These are phyloP conservation scores for Myotis lucifugus DNA, from an alignment of 2,113 vertebrate species.

Conservation along the genomic window DNA sequence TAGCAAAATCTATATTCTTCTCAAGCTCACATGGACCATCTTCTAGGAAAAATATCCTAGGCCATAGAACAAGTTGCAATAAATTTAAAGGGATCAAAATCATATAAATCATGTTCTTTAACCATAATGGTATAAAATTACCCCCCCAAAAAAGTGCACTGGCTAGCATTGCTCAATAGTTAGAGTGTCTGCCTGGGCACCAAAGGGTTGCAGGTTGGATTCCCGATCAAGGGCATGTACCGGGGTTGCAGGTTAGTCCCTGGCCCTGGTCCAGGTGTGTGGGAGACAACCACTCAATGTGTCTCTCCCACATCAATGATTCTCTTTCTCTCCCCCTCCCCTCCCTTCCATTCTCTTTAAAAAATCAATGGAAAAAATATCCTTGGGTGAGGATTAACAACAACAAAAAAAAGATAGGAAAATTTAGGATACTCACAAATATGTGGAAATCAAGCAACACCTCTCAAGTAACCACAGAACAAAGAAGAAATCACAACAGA, in stretches of 20 bases:
- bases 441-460: neutral
- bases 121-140: neutral
- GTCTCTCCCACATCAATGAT: too few species aligned
- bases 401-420: neutral
- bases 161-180: too few species aligned
- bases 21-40: neutral
- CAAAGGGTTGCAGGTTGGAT: too few species aligned
- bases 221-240: too few species aligned
- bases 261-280: too few species aligned
- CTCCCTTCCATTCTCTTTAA: too few species aligned
- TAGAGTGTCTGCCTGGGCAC: too few species aligned
- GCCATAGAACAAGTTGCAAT: neutral
- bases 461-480: neutral
- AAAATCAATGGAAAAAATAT: too few species aligned
- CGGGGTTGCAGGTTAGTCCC: too few species aligned
- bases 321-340: too few species aligned
- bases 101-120: neutral
- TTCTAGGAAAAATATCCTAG: neutral
- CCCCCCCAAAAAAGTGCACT: neutral
- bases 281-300: too few species aligned
- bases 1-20: neutral
- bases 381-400: too few species aligned
- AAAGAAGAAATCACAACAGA: slow-evolving; percentile 15
- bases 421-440: slow-evolving; percentile 1
- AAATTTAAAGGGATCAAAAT: neutral